phyloP scores from a whole-genome alignment of 2,888 invertebrate species.

The Phengaris alcon region DNA sequence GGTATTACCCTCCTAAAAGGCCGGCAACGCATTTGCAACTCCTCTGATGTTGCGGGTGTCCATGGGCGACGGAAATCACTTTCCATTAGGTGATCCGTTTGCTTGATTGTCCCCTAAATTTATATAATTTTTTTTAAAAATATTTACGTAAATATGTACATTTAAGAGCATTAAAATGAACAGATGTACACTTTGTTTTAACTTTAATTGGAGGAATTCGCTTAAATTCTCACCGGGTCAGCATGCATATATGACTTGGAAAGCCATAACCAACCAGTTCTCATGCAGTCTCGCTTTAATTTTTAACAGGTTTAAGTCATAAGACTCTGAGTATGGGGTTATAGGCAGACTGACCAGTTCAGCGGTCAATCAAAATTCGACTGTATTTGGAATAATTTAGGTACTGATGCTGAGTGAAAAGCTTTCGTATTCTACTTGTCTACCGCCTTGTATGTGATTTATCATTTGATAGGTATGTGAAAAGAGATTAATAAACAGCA shows the following conservation, averaged over 20 bases:
- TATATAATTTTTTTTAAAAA: too few relatives aligned
- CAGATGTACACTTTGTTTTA: background rate
- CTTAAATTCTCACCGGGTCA: background rate
- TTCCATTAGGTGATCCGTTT: too few relatives aligned
- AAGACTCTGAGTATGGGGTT: background rate
- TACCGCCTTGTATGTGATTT: background rate
- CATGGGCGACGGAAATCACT: too few relatives aligned
- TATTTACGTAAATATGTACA: background rate
- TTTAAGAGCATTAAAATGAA: background rate
- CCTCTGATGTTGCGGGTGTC: too few relatives aligned
- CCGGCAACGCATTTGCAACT: too few relatives aligned
- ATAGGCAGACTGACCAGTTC: slow-evolving; percentile 10
- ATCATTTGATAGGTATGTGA: slow-evolving; percentile 12
- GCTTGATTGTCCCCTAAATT: background rate
- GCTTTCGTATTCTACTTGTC: background rate
- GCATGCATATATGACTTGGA: background rate
- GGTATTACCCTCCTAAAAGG: too few relatives aligned
- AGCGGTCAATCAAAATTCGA: background rate
- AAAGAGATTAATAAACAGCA: background rate
- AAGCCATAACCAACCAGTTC: slow-evolving; percentile 4
- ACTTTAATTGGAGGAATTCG: background rate
- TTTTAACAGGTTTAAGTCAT: slow-evolving; percentile 5
- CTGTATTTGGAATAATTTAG: background rate
- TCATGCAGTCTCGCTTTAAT: background rate
- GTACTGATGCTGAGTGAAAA: background rate